phyloP scores from a whole-genome alignment of 2,888 invertebrate genomes.

The Mactromeris polynyma region DNA sequence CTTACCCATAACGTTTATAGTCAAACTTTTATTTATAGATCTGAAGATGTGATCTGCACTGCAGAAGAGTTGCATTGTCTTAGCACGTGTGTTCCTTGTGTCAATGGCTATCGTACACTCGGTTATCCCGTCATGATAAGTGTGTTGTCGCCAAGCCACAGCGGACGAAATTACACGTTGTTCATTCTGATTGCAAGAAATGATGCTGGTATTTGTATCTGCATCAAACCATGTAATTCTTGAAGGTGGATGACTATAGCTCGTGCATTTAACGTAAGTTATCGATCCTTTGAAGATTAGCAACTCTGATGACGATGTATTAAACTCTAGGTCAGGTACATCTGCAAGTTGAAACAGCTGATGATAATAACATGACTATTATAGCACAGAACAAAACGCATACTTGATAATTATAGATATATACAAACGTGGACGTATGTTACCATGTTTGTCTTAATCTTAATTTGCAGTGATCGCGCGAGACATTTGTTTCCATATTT shows the following conservation, averaged over 20 bases:
- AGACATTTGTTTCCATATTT: too few relatives aligned
- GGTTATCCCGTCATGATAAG: neutral
- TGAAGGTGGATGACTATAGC: neutral
- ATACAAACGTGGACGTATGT: too few relatives aligned
- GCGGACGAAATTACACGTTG: neutral
- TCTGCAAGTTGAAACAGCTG: neutral
- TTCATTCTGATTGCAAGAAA: neutral
- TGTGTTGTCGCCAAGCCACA: neutral
- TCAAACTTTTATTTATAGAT: too few relatives aligned
- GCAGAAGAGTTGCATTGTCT: too few relatives aligned
- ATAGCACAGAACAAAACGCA: too few relatives aligned
- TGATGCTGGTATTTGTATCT: neutral
- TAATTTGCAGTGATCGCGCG: too few relatives aligned
- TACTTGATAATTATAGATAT: too few relatives aligned
- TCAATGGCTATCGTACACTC: neutral
- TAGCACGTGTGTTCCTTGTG: too few relatives aligned
- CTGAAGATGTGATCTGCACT: too few relatives aligned
- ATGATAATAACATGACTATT: too few relatives aligned
- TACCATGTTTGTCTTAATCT: too few relatives aligned
- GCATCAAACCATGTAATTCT: neutral
- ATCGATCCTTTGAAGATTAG: neutral
- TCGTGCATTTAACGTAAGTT: neutral
- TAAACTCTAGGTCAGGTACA: neutral
- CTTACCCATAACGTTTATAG: too few relatives aligned
- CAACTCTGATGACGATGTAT: neutral